These are phyloP conservation scores for Pyrocephalus nanus DNA, from an alignment of 2,797 vertebrate species.

Conservation along the genomic window DNA sequence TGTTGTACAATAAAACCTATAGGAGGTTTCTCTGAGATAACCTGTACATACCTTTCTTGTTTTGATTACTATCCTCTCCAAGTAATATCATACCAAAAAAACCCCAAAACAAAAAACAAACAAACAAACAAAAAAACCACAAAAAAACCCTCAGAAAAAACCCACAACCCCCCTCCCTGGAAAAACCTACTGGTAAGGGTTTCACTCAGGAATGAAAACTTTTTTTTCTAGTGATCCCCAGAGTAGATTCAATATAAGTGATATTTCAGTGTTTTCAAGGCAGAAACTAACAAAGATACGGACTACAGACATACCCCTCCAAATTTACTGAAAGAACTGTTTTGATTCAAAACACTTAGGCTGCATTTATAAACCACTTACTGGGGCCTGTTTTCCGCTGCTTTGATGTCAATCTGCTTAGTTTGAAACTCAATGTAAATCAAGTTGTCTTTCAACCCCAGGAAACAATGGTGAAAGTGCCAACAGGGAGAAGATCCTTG, in stretches of 20 bases:
- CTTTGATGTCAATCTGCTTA: slow-evolving; percentile 53
- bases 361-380: slow-evolving; percentile 55
- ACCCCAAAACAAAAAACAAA: not conserved
- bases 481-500: not conserved
- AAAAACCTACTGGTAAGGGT: not conserved
- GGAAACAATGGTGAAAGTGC: slow-evolving; percentile 14
- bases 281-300: slow-evolving; percentile 30
- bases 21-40: not conserved
- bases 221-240: not conserved
- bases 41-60: not conserved
- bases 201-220: not conserved
- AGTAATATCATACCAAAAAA: not conserved
- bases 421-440: slow-evolving; percentile 45
- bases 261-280: slow-evolving; percentile 17
- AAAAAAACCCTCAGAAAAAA: no score
- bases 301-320: not conserved
- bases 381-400: slow-evolving; percentile 32
- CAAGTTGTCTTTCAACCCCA: slow-evolving; percentile 18
- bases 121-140: not conserved
- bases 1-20: not conserved
- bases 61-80: not conserved
- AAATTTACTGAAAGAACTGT: slow-evolving; percentile 40
- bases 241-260: not conserved
- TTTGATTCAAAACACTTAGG: slow-evolving; percentile 62
- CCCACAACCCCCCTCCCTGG: no score